Evolutionary conservation across 2,113 vertebrate genomes (phyloP).

Genomic region (Pelecanus crispus): DNA sequence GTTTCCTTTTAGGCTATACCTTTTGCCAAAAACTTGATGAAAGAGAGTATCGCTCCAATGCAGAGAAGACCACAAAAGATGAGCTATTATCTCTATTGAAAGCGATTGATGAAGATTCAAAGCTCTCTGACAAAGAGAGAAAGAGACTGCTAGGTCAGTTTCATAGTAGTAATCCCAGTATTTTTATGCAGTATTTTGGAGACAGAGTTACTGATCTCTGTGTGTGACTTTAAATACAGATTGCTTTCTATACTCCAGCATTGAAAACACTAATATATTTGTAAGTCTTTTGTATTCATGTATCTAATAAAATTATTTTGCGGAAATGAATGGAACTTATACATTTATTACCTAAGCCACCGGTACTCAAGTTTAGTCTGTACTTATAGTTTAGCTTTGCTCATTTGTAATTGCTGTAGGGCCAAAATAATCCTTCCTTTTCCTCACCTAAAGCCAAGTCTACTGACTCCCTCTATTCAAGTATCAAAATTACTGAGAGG

Average conservation of each 20-base stretch:
- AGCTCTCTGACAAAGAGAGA: conserved; percentile 86
- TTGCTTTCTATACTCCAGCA: background rate
- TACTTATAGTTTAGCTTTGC: background rate
- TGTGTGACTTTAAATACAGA: conserved; percentile 48
- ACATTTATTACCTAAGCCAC: background rate
- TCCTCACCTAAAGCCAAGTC: background rate
- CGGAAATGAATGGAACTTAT: background rate
- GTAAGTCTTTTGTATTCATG: conserved; percentile 49
- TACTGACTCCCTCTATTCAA: background rate
- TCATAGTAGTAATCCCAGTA: conserved; percentile 88
- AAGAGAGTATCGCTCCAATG: conserved; percentile 70
- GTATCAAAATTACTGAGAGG: background rate
- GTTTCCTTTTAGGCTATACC: conserved; percentile 74
- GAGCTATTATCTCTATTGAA: conserved; percentile 84
- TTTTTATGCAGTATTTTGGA: conserved; percentile 94
- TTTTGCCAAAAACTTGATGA: conserved; percentile 82
- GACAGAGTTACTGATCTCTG: conserved; percentile 77
- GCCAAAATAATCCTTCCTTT: background rate
- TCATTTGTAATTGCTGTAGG: background rate
- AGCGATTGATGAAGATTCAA: conserved; percentile 86
- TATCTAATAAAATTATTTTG: conserved; percentile 73
- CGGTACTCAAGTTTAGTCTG: background rate
- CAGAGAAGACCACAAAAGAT: conserved; percentile 84
- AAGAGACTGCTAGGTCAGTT: conserved; percentile 87
- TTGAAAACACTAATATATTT: conserved; percentile 58